Evolutionary conservation across 1,140 invertebrate species (phyloP), one percentile per base, ranked within the genome.

Genomic region (Campoletis sonorensis): DNA sequence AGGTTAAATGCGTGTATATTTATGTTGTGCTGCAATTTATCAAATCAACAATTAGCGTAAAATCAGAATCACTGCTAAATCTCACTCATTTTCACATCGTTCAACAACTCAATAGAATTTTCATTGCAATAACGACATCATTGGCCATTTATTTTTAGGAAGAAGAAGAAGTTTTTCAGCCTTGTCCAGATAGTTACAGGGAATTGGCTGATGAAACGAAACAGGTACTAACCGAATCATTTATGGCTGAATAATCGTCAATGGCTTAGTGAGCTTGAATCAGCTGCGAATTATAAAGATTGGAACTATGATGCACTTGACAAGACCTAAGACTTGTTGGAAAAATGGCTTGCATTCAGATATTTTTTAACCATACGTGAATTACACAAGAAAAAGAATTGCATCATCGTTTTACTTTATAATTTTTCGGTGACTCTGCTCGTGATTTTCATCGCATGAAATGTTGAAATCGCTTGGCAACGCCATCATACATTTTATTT

Each of bases 131-230:
- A 37, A 30, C 27, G 30, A 61, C 4, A 61, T 33, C 54, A 37
- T 37, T 10, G 61, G 61, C 23, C 51, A n/a, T 54, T 79, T 84
- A 83, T 75, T 84, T 87, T 87, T 88, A 86, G 79, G 88, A 88
- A 37, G 89, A 90, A 79, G 89, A 90, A 82, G 87, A 82, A 83
- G 88, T 89, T 51, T 93, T 93, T 88, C 89, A 92, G 83, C 88
- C 91, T 84, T 92, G 91, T 84, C 87, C 90, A 72, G 89, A 93
- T 85, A 93, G 91, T 90, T 90, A 92, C 83, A 91, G 89, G 86
- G 93, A 93, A 88, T 88, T 93, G 86, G 87, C 87, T 72, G 89
- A 90, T 83, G 91, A 91, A 49, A 84, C 88, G 70, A 92, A 90
- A 86, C 91, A 92, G 92, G 92, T 92, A 92, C 86, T 91, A 89